A percentile compares a stretch with the other conserved stretches of the same genome.
These are phyloP conservation scores for Channa argus DNA, from an alignment of 2,113 vertebrate genomes.

Conservation along the genomic window DNA sequence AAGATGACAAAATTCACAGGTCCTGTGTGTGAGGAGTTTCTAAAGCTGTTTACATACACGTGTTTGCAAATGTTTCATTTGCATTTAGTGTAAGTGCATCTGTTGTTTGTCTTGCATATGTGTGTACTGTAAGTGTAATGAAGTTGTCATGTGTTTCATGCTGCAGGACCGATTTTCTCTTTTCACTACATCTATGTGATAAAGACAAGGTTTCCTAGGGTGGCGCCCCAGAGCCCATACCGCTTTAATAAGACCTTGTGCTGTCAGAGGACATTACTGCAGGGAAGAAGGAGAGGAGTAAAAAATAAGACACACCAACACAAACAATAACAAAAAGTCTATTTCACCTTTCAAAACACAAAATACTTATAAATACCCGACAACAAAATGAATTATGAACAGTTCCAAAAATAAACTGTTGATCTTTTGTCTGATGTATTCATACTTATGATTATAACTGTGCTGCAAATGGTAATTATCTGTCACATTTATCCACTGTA, in stretches of 20 bases:
- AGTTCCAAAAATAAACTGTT: too few species aligned
- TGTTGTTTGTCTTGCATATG: conserved; percentile 19
- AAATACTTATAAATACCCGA: conserved; percentile 1
- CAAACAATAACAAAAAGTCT: conserved; percentile 37
- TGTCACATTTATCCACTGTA: neutral
- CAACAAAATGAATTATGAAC: too few species aligned
- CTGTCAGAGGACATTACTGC: conserved; percentile 64
- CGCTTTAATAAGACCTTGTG: conserved; percentile 78
- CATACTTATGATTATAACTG: neutral
- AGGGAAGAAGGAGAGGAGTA: conserved; percentile 41
- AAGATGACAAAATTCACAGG: conserved; percentile 27
- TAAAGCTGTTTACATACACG: conserved; percentile 19
- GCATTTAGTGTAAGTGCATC: conserved; percentile 27
- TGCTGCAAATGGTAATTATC: neutral
- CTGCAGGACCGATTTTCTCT: conserved; percentile 43
- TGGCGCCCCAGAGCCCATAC: conserved; percentile 29
- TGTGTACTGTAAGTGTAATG: conserved; percentile 37
- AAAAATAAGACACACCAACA: conserved; percentile 20
- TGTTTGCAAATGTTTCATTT: conserved; percentile 48
- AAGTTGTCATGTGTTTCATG: conserved; percentile 52
- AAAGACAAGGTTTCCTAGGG: conserved; percentile 70
- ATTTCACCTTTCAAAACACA: conserved; percentile 29
- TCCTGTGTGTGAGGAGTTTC: conserved; percentile 12
- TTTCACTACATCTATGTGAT: conserved; percentile 44
- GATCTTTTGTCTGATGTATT: neutral